These are phyloP conservation scores for Taeniopygia guttata DNA, from an alignment of 2,797 vertebrate species.

Conservation along the genomic window DNA sequence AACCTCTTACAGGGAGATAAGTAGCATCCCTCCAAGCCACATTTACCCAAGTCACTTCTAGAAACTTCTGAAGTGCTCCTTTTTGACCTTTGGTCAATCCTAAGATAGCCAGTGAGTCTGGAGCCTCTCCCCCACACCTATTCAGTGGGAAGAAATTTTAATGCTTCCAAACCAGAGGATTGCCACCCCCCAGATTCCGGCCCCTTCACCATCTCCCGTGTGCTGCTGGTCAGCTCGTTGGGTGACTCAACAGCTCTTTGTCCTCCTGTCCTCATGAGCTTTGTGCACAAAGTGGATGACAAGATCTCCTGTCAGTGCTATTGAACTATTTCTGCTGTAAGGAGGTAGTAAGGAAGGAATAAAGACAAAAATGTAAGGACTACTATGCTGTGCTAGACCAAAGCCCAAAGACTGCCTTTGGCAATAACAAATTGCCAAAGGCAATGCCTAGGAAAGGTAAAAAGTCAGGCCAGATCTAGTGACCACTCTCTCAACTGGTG, in stretches of 20 bases:
- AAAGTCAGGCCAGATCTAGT: background rate
- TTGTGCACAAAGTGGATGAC: background rate
- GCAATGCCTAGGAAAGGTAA: background rate
- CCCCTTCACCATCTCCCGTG: fast-evolving
- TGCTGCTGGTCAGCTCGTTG: background rate
- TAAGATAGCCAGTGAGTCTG: background rate
- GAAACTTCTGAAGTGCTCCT: background rate
- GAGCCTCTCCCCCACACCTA: background rate
- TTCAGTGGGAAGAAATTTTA: background rate
- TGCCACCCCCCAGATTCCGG: background rate
- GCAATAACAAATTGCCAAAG: background rate
- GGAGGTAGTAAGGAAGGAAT: background rate
- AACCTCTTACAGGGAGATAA: background rate
- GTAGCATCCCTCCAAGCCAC: background rate
- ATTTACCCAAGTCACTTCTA: constrained; percentile 11
- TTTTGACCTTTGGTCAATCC: constrained; percentile 14
- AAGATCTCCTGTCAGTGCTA: background rate
- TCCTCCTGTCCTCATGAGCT: background rate
- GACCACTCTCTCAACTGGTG: background rate
- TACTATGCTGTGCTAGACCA: background rate
- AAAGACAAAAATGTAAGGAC: background rate
- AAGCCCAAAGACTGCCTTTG: background rate
- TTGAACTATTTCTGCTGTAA: background rate
- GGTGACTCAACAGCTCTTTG: background rate
- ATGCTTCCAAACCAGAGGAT: background rate